phyloP scores from a whole-genome alignment of 1,140 invertebrate genomes.

The Venustaconcha ellipsiformis region DNA sequence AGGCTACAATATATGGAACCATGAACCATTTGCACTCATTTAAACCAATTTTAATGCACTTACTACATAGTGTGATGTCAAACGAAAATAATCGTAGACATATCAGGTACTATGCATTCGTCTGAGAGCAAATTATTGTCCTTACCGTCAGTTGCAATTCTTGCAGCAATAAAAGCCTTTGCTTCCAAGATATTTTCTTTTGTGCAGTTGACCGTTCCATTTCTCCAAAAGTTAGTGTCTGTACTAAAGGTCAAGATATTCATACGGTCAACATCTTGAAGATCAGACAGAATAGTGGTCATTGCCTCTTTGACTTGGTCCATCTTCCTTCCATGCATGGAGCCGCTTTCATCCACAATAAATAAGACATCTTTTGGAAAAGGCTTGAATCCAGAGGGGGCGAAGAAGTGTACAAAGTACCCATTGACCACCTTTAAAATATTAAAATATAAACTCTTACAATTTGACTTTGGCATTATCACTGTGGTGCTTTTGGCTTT shows the following conservation, averaged over 20 bases:
- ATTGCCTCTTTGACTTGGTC: constrained; percentile 77
- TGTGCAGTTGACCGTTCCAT: neutral
- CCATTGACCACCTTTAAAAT: constrained; percentile 75
- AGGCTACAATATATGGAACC: no score
- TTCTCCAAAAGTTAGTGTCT: neutral
- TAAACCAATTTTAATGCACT: no score
- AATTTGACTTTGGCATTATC: no score
- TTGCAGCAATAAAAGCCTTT: neutral
- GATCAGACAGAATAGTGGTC: constrained; percentile 74
- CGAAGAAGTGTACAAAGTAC: constrained; percentile 82
- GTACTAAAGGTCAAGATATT: constrained; percentile 74
- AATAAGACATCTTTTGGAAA: constrained; percentile 79
- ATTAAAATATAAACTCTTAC: neutral
- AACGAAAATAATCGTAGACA: no score
- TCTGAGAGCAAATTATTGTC: no score
- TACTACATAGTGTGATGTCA: no score
- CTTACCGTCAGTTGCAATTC: neutral
- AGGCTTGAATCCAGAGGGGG: constrained; percentile 72
- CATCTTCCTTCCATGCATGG: constrained; percentile 78
- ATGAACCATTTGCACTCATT: no score
- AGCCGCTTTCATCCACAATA: constrained; percentile 78
- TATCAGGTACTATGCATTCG: no score
- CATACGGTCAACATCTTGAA: constrained; percentile 76
- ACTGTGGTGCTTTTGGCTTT: no score
- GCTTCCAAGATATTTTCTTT: neutral